These are phyloP conservation scores for Margaritifera margaritifera DNA, from an alignment of 2,888 invertebrate species.

Conservation along the genomic window DNA sequence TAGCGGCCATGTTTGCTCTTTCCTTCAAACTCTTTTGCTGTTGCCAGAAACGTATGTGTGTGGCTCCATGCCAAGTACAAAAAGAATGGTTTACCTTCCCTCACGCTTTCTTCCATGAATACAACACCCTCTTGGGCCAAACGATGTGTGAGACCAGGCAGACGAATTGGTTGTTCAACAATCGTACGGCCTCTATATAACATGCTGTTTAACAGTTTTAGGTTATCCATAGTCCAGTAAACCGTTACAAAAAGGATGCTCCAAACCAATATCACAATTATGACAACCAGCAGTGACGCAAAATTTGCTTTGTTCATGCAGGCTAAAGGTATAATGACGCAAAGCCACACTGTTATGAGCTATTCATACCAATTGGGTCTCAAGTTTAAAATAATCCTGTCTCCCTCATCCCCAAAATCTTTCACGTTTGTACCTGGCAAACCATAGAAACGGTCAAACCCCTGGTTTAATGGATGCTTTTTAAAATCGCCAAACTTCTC, in stretches of 20 bases:
- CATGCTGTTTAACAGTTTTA: constrained; percentile 54
- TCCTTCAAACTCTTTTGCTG: constrained; percentile 74
- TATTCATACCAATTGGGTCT: neutral
- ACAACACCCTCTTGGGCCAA: constrained; percentile 47
- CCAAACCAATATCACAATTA: too few species aligned
- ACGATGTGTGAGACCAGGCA: constrained; percentile 67
- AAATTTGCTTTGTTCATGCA: too few species aligned
- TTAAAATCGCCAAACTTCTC: constrained; percentile 46
- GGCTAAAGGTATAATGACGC: too few species aligned
- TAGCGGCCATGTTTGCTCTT: constrained; percentile 72
- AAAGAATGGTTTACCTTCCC: constrained; percentile 69
- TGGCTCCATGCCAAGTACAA: constrained; percentile 75
- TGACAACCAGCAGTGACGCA: too few species aligned
- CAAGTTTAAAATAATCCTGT: constrained; percentile 1
- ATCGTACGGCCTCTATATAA: constrained; percentile 68
- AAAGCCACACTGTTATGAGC: too few species aligned
- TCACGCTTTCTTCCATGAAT: constrained; percentile 48
- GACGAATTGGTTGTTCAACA: constrained; percentile 74
- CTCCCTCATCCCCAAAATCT: constrained; percentile 28
- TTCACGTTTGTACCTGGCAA: constrained; percentile 66
- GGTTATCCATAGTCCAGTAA: neutral
- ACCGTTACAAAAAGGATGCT: too few species aligned
- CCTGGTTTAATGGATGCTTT: constrained; percentile 68
- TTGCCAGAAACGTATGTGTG: constrained; percentile 81
- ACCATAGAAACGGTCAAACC: constrained; percentile 72